Evolutionary conservation across 2,888 invertebrate genomes (phyloP).

Genomic region (Podotricha telesiphe): DNA sequence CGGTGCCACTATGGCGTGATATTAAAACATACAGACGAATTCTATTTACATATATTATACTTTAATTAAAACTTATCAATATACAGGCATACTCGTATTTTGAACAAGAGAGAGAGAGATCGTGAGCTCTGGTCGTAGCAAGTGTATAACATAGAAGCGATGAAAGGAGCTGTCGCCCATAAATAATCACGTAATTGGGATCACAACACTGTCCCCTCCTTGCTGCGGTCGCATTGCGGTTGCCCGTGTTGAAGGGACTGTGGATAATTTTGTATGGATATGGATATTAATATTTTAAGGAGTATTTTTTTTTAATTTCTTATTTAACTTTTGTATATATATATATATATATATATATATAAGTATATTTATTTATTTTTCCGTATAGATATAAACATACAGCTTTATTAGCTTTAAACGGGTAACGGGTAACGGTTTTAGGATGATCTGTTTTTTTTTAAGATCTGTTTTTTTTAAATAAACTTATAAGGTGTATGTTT

Average conservation of each 20-base stretch:
- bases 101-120: neutral
- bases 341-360: too few species aligned
- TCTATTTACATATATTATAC: neutral
- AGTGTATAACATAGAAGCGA: constrained; percentile 53
- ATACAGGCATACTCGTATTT: too few species aligned
- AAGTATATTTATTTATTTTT: too few species aligned
- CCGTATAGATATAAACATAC: neutral
- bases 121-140: constrained; percentile 38
- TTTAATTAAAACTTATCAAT: too few species aligned
- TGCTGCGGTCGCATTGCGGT: constrained; percentile 44
- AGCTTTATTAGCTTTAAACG: too few species aligned
- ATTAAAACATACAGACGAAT: neutral
- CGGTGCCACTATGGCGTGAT: too few species aligned
- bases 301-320: too few species aligned
- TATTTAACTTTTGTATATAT: too few species aligned
- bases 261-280: constrained; percentile 49
- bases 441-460: too few species aligned
- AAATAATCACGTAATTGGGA: constrained; percentile 80
- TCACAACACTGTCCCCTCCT: constrained; percentile 62
- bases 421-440: too few species aligned
- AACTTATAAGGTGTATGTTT: too few species aligned
- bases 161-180: constrained; percentile 66
- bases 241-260: constrained; percentile 22
- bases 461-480: too few species aligned
- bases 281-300: neutral